Percentiles rank a stretch among this genome's conserved stretches.
Evolutionary conservation across 1,140 invertebrate species (phyloP).

Genomic region (Bombus consobrinus): DNA sequence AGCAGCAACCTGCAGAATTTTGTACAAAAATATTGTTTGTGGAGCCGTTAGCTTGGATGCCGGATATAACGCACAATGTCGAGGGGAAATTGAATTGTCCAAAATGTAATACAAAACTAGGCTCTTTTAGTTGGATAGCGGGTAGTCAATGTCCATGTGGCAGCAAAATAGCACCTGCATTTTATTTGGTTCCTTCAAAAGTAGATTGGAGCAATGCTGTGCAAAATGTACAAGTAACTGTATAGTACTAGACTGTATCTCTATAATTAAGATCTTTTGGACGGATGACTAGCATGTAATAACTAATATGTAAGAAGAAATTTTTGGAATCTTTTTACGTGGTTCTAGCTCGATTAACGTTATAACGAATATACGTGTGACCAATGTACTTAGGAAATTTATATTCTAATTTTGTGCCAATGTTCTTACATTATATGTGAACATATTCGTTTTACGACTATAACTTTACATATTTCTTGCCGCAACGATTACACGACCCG

Average conservation of each 20-base stretch:
- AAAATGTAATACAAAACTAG: constrained; percentile 90
- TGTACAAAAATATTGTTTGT: constrained; percentile 90
- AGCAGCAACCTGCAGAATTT: constrained; percentile 73
- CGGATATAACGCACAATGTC: constrained; percentile 86
- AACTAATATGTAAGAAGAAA: constrained; percentile 16
- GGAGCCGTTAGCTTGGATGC: constrained; percentile 93
- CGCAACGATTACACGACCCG: constrained; percentile 38
- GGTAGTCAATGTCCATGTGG: constrained; percentile 93
- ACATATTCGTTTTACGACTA: constrained; percentile 48
- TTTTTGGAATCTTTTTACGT: constrained; percentile 50
- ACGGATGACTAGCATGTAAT: constrained; percentile 43
- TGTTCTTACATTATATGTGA: constrained; percentile 44
- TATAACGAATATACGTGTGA: constrained; percentile 43
- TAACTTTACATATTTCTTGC: constrained; percentile 48
- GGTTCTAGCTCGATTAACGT: constrained; percentile 24
- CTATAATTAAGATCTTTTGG: constrained; percentile 41
- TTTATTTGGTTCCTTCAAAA: constrained; percentile 93
- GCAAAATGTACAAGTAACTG: constrained; percentile 92
- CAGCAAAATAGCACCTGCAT: constrained; percentile 91
- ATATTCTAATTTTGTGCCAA: constrained; percentile 73
- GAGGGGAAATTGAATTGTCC: constrained; percentile 93
- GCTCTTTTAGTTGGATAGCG: constrained; percentile 91
- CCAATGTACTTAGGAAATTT: constrained; percentile 40
- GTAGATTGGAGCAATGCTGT: constrained; percentile 93
- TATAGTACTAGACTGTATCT: constrained; percentile 81